Evolutionary conservation across 2,888 invertebrate genomes (phyloP), one percentile per base, ranked within the genome.

Genomic region (Drosophila antonietae): DNA sequence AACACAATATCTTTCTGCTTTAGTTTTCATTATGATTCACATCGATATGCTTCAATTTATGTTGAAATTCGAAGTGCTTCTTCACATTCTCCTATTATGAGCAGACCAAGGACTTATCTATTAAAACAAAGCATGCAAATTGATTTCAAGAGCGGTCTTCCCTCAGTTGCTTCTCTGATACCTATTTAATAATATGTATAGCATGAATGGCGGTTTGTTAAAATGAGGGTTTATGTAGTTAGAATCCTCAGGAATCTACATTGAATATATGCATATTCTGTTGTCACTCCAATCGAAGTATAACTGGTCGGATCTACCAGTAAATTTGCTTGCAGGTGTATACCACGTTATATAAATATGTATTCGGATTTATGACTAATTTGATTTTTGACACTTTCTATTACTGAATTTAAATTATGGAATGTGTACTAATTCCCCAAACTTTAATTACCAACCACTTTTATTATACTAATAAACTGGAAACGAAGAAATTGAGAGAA

Each of bases 51-150:
- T 51, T 35, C 7, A 37, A 33, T 44, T 33, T 10, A 20, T 46
- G 23, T 0, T n/a, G n/a, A 20, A 41, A 49, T 18, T 12, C 9
- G 3, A n/a, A 47, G 28, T 28, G 23, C 20, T 44, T 44, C 23
- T 28, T 9, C 15, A 10, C 18, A 8, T 33, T 31, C 9, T 4
- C 15, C n/a, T 49, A 10, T 5, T 23, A 18, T 4, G 31, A 12
- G 12, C 28, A 12, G 8, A 1, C 23, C 20, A 41, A 18, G 10
- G 28, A 14, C n/a, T 55, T 10, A 33, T 31, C 49, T 20, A 9
- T 9, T 28, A 20, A 8, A 44, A 49, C 63, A 63, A 58, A 51
- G 35, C 81, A 85, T 81, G 81, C 86, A 69, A 60, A 20, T 41
- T 35, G 18, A 31, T 12, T 7, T 14, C 33, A 28, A 39, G 35